Percentiles rank a stretch among this genome's conserved stretches.
These are phyloP conservation scores for Drosophila neotestacea DNA, from an alignment of 2,888 invertebrate species.

Conservation along the genomic window DNA sequence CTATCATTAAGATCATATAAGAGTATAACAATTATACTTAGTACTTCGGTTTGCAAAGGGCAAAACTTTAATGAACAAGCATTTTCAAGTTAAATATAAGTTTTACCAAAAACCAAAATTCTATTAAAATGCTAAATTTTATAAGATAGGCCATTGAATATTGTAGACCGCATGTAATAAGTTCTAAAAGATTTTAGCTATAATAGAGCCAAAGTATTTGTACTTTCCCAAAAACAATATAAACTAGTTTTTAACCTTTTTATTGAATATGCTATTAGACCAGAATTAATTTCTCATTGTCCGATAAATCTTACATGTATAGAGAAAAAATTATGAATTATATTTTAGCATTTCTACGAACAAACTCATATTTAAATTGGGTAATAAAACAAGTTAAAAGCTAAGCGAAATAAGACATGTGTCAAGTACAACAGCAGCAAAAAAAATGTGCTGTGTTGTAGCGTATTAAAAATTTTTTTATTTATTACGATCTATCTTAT, in stretches of 20 bases:
- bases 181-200: no score
- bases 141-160: no score
- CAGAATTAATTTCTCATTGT: not conserved
- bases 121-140: no score
- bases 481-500: slow-evolving; percentile 51
- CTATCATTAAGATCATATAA: not conserved
- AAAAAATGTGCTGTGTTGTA: slow-evolving; percentile 36
- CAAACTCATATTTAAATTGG: slow-evolving; percentile 6
- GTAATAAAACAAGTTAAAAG: not conserved
- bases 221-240: no score
- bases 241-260: no score
- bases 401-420: slow-evolving; percentile 5
- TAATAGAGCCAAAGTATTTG: no score
- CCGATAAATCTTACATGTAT: not conserved
- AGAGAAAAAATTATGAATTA: not conserved
- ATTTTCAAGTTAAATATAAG: no score
- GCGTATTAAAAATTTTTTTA: slow-evolving; percentile 53
- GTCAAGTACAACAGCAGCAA: slow-evolving; percentile 9
- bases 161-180: no score
- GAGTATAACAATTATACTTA: no score
- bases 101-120: no score
- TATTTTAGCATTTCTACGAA: not conserved
- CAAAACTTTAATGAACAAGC: no score
- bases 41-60: no score
- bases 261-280: not conserved